These are phyloP conservation scores for Tarsius wallacei DNA, from an alignment of 2,797 vertebrate genomes.

Conservation along the genomic window DNA sequence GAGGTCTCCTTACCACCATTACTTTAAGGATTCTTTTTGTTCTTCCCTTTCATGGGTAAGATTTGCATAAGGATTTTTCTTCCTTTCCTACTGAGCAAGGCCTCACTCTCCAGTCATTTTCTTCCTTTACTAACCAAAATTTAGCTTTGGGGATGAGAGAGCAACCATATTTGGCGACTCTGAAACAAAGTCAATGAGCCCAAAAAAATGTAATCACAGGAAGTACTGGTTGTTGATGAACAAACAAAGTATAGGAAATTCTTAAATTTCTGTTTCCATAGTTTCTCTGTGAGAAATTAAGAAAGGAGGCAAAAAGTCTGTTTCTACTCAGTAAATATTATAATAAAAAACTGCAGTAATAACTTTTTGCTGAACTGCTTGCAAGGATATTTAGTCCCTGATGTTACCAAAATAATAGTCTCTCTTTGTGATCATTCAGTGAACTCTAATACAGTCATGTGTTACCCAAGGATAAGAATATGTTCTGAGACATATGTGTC, in stretches of 20 bases:
- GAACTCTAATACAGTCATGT: background rate
- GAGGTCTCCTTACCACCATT: background rate
- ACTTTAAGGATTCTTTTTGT: background rate
- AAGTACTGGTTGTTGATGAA: background rate
- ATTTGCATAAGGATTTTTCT: background rate
- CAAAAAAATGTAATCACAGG: background rate
- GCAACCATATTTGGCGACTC: constrained; percentile 14
- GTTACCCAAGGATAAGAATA: background rate
- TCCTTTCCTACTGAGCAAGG: background rate
- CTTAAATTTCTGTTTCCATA: constrained; percentile 17
- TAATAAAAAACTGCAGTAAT: background rate
- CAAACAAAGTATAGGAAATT: background rate
- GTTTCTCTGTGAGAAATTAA: constrained; percentile 5
- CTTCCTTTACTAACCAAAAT: background rate
- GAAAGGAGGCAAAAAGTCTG: constrained; percentile 20
- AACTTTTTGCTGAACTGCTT: constrained; percentile 9
- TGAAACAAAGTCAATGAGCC: constrained; percentile 40
- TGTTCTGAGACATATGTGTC: background rate
- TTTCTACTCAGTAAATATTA: background rate
- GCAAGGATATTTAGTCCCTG: background rate
- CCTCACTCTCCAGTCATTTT: background rate
- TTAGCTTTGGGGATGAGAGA: background rate
- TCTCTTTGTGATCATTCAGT: background rate
- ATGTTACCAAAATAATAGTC: background rate
- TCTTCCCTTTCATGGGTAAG: background rate